phyloP scores from a whole-genome alignment of 1,140 invertebrate genomes.

The Eumeta japonica region DNA sequence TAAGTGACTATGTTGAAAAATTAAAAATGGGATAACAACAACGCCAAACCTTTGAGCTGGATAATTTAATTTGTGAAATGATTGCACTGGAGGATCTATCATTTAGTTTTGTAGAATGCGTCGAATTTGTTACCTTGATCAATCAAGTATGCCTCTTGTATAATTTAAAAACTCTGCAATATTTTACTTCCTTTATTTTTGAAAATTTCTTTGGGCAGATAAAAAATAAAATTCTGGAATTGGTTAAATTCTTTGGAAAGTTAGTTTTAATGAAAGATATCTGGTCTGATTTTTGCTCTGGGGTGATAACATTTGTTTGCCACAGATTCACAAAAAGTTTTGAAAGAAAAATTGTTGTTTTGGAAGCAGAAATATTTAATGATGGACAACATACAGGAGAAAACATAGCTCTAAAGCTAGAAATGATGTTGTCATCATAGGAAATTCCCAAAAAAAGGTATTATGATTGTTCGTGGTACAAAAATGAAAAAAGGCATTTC shows the following conservation, averaged over 20 bases:
- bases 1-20: constrained; percentile 9
- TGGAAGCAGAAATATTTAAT: constrained; percentile 16
- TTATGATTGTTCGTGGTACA: constrained; percentile 19
- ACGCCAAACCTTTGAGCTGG: constrained; percentile 3
- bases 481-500: constrained; percentile 20
- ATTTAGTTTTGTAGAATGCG: constrained; percentile 13
- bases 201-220: constrained; percentile 18
- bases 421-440: constrained; percentile 19
- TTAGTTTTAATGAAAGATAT: constrained; percentile 17
- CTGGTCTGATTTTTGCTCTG: constrained; percentile 19
- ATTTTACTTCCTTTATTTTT: constrained; percentile 20
- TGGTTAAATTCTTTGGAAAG: constrained; percentile 19
- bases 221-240: constrained; percentile 13
- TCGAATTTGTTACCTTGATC: constrained; percentile 15
- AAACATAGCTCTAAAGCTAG: constrained; percentile 12
- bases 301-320: constrained; percentile 18
- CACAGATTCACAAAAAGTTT: constrained; percentile 17
- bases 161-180: constrained; percentile 18
- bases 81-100: too few relatives aligned
- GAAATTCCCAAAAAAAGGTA: constrained; percentile 20
- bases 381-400: too few relatives aligned
- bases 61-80: constrained; percentile 8
- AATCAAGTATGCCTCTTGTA: constrained; percentile 12
- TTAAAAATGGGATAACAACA: constrained; percentile 9
- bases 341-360: constrained; percentile 16